Base-by-base conservation (phyloP, 2,797 vertebrate species). In the Manis crassicaudata region DNA sequence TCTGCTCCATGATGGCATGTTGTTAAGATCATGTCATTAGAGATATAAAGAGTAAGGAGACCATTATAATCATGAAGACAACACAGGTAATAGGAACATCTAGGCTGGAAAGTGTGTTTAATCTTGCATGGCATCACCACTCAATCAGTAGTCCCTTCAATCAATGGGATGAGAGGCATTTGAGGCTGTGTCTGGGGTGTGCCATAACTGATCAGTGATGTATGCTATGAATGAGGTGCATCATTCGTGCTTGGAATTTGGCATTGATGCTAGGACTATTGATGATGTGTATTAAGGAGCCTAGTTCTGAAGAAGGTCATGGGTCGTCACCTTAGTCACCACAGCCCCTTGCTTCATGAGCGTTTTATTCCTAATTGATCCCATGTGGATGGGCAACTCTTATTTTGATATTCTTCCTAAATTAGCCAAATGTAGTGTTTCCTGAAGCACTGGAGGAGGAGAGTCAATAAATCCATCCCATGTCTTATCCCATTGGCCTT, bases 161-260 rank as follows among this genome's bases (percentile, higher is more conserved):
- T 91, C 87, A 92, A 3, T 54, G 40, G 25, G 17, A 79, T 65
- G 46, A 84, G 82, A 82, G 81, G 50, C 54, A 27, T 77, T 77
- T 25, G 88, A 54, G 40, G 21, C 11, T 79, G 81, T 9, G 12
- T 56, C n/a, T 68, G 84, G 29, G 65, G 54, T 11, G 11, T 95
- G n/a, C 72, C 58, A 18, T 52, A 46, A 75, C 56, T 20, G 37
- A 93, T 94, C 67, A 88, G 80, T 63, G 56, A 92, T 90, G 92
- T 90, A 72, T 92, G 65, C 54, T 35, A 2, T 43, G 62, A 79
- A 32, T 40, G 20, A 77, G 62, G 4, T 20, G n/a, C 27, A 20
- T 79, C 17, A 3, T 58, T 46, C 29, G 29, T 46, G 18, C 37
- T 62, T 25, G 77, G 73, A 40, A 52, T 65, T 68, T 75, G 76